Conservation (phyloP, 2,888 invertebrate species). For the Phaedon cochleariae region DNA sequence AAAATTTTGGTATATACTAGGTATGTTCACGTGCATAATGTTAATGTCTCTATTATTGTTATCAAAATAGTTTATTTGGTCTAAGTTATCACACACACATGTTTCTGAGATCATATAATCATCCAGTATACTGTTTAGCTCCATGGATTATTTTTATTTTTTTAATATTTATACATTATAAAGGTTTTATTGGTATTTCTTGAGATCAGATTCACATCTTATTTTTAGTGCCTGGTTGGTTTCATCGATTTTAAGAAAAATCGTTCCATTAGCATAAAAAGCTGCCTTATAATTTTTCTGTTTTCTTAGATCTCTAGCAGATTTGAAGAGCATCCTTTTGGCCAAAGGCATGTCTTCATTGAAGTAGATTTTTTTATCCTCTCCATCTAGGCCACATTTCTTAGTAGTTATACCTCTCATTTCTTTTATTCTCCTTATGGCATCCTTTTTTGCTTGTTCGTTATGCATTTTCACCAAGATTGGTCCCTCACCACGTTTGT, state of each 20-base stretch:
- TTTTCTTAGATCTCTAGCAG: conserved; percentile 6
- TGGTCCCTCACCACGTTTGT: background rate
- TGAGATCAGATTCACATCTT: no score
- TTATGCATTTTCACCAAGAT: conserved; percentile 7
- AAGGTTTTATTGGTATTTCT: no score
- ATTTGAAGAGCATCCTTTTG: conserved; percentile 1
- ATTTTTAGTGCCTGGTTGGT: no score
- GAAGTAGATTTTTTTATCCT: conserved; percentile 11
- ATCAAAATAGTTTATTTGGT: conserved; percentile 10
- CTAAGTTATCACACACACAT: conserved; percentile 15
- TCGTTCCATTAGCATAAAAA: no score
- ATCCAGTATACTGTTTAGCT: conserved; percentile 11
- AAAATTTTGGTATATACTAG: conserved; percentile 13
- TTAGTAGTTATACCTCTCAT: no score
- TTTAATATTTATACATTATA: no score
- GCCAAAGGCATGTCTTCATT: conserved; percentile 6
- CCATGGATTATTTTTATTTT: background rate
- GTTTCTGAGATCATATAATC: conserved; percentile 8
- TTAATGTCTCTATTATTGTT: background rate
- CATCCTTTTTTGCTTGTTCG: conserved; percentile 4
- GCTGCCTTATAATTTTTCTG: background rate
- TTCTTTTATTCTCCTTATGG: conserved; percentile 3
- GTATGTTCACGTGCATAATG: conserved; percentile 10
- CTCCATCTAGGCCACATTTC: no score
- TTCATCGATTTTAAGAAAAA: no score